Evolutionary conservation across 2,113 vertebrate species (phyloP).

Genomic region (Notarius quadriscutis): DNA sequence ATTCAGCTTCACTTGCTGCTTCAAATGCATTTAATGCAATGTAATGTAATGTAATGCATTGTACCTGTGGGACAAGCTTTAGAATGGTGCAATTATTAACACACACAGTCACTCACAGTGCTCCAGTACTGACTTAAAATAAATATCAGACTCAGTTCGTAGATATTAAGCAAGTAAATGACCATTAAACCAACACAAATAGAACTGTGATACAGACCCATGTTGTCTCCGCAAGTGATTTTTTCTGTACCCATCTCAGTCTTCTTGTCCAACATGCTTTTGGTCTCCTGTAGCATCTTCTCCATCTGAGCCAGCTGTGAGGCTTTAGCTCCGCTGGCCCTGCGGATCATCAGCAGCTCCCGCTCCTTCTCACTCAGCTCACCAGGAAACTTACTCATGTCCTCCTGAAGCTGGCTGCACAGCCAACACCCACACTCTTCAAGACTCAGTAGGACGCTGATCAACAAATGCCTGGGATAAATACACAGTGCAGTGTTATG

Average conservation of each 20-base stretch:
- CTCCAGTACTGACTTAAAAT: neutral
- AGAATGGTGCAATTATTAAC: neutral
- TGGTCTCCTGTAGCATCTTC: conserved; percentile 82
- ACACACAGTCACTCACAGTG: neutral
- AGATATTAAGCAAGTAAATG: neutral
- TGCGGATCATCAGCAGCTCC: conserved; percentile 74
- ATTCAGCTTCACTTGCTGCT: neutral
- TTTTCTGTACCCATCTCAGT: conserved; percentile 68
- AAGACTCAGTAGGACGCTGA: neutral
- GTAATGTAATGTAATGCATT: neutral
- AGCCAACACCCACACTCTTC: conserved; percentile 2
- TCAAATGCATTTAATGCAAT: neutral
- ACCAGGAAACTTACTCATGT: conserved; percentile 75
- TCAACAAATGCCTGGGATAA: neutral
- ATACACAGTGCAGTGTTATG: neutral
- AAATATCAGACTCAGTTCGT: neutral
- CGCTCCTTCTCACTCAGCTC: conserved; percentile 77
- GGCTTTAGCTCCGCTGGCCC: conserved; percentile 80
- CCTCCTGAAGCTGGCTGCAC: conserved; percentile 67
- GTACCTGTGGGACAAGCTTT: neutral
- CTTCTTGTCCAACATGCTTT: conserved; percentile 81
- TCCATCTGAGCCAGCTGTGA: conserved; percentile 81
- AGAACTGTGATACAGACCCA: conserved; percentile 63
- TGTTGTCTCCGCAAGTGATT: conserved; percentile 61
- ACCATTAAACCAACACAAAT: neutral